A percentile compares a stretch with the other conserved stretches of the same genome.
Evolutionary conservation across 2,113 vertebrate genomes (phyloP).

Genomic region (Hippopotamus amphibius): DNA sequence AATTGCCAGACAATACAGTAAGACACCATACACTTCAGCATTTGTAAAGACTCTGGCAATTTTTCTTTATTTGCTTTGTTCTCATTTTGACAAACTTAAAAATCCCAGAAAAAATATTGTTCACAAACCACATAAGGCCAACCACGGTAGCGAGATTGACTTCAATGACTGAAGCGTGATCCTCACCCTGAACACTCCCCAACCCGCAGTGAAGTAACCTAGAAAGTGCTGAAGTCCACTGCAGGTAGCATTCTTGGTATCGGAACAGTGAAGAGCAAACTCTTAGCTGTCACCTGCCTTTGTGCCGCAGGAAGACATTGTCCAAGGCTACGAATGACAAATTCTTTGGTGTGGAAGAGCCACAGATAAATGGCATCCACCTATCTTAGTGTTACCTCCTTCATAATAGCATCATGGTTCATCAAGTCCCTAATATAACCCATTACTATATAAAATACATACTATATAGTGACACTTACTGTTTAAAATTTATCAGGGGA

Average conservation of each 20-base stretch:
- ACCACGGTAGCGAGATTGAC: too few species aligned
- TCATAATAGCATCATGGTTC: background rate
- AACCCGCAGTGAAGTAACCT: background rate
- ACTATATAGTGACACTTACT: background rate
- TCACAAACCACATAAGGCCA: background rate
- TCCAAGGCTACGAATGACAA: background rate
- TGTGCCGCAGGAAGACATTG: background rate
- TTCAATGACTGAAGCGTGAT: background rate
- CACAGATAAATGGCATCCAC: background rate
- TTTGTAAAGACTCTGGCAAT: background rate
- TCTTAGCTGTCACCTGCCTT: background rate
- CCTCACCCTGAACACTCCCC: background rate
- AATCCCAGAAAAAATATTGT: background rate
- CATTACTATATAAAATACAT: background rate
- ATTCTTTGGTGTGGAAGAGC: background rate
- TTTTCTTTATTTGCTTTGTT: background rate
- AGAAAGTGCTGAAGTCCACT: background rate
- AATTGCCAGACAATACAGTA: background rate
- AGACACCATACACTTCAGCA: background rate
- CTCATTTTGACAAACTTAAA: background rate
- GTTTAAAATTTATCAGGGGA: background rate
- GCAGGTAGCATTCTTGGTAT: background rate
- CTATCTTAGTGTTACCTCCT: background rate
- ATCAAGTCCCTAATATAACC: background rate
- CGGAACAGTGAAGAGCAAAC: background rate